Base-by-base conservation (phyloP, 1,140 invertebrate genomes). In the Sycophila sp. region DNA sequence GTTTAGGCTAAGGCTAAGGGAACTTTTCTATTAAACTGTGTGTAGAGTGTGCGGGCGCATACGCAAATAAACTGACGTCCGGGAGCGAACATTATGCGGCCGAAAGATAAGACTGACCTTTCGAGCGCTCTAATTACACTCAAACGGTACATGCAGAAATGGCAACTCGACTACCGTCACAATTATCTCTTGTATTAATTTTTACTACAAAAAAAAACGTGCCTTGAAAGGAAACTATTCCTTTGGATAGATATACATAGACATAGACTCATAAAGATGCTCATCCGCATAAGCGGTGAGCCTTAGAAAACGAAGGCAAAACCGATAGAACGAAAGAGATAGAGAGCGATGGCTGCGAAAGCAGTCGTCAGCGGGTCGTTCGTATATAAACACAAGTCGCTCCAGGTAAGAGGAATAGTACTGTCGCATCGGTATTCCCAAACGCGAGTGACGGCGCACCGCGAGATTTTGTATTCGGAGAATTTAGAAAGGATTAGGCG, bases 41-140 rank as follows among this genome's bases (percentile, higher is more conserved):
- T 75, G 72, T 76, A 53, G 77, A 80, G 80, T 81, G 80, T 82
- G 80, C 72, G 59, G 59, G 24, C 70, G 80, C 80, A 80, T 82
- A 82, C 63, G 75, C 75, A 82, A 83, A 82, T 82, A 81, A 53
- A 69, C 45, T 69, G 59, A 63, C 76, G 77, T 80, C 75, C 77
- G 45, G 77, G 75, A 77, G 76, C 76, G 81, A 83, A 83, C 82
- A 80, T n/a, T 76, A 78, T 80, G 80, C 64, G 65, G 71, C 71
- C 72, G 53, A 55, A 69, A 82, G 80, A 82, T 81, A 83, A 82
- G 78, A 76, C 72, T 47, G 67, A 63, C 67, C 67, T 62, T 62
- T 19, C 19, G n/a, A n/a, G n/a, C n/a, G n/a, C n/a, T n/a, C n/a
- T n/a, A n/a, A n/a, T n/a, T n/a, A n/a, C n/a, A n/a, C n/a, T n/a